These are phyloP conservation scores for Panthera uncia DNA, from an alignment of 2,113 vertebrate genomes.

Conservation along the genomic window DNA sequence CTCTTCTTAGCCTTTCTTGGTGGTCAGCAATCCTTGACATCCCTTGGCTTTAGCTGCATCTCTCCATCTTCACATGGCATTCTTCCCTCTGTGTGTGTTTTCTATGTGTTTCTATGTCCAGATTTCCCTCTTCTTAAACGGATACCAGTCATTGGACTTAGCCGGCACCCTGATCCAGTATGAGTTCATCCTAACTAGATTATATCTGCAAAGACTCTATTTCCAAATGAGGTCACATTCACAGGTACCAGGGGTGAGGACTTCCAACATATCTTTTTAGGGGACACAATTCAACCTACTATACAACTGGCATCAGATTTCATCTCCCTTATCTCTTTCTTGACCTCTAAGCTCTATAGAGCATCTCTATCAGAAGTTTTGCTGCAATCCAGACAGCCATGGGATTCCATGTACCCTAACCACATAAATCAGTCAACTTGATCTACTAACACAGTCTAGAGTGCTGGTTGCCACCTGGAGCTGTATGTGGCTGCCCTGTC, in stretches of 20 bases:
- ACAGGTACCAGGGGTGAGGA: not conserved
- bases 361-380: not conserved
- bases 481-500: not conserved
- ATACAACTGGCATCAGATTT: not conserved
- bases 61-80: not conserved
- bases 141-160: not conserved
- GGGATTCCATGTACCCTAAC: not conserved
- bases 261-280: not conserved
- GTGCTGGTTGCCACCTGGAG: rapidly evolving
- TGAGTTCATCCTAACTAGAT: not conserved
- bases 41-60: not conserved
- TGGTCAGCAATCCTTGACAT: not conserved
- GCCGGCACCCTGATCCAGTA: not conserved
- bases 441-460: not conserved
- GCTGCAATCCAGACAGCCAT: not conserved
- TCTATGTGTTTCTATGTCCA: not conserved
- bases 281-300: not conserved
- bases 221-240: not conserved
- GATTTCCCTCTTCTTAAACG: not conserved
- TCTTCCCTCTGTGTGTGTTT: not conserved
- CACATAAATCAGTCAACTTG: not conserved
- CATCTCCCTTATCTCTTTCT: not conserved
- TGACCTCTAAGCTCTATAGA: not conserved
- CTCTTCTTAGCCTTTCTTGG: not conserved
- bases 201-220: not conserved